These are phyloP conservation scores for Pagrus major DNA, from an alignment of 2,113 vertebrate genomes.

Conservation along the genomic window DNA sequence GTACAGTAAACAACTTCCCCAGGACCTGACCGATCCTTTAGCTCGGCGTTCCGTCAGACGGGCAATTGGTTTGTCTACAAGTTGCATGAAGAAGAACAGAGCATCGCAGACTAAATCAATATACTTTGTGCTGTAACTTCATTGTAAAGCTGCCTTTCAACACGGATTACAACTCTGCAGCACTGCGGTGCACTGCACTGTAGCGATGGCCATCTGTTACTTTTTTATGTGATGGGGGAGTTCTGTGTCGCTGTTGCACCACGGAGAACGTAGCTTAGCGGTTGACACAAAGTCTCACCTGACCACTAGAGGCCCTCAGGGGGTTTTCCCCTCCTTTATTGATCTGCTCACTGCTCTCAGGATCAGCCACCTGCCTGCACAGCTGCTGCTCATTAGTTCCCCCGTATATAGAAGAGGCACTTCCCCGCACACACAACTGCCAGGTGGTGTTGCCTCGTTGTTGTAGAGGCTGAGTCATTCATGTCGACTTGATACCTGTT, in stretches of 20 bases:
- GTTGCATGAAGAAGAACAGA: conserved; percentile 7
- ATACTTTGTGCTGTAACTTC: not conserved
- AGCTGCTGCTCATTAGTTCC: conserved; percentile 61
- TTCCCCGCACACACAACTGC: conserved; percentile 5
- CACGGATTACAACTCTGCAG: not conserved
- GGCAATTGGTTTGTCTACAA: conserved; percentile 16
- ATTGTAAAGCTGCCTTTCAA: not conserved
- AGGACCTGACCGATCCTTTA: conserved; percentile 27
- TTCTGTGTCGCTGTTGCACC: not conserved
- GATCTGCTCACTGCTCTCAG: conserved; percentile 24
- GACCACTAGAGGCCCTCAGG: conserved; percentile 17
- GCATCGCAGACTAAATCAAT: not conserved
- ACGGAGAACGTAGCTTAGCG: not conserved
- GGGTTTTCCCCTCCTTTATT: conserved; percentile 24
- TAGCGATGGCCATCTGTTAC: conserved; percentile 24
- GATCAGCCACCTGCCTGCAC: conserved; percentile 60
- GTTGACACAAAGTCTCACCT: conserved; percentile 38
- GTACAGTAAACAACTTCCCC: conserved; percentile 25
- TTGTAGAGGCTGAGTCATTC: conserved; percentile 1
- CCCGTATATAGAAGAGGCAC: conserved; percentile 4
- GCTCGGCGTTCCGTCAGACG: conserved; percentile 7
- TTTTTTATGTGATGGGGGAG: conserved; percentile 28
- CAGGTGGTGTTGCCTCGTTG: conserved; percentile 19
- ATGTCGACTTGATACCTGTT: conserved; percentile 38
- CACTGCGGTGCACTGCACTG: conserved; percentile 1